These are phyloP conservation scores for Amphimedon queenslandica DNA, from an alignment of 37 sponge, comb jelly and placozoan species.

Conservation along the genomic window DNA sequence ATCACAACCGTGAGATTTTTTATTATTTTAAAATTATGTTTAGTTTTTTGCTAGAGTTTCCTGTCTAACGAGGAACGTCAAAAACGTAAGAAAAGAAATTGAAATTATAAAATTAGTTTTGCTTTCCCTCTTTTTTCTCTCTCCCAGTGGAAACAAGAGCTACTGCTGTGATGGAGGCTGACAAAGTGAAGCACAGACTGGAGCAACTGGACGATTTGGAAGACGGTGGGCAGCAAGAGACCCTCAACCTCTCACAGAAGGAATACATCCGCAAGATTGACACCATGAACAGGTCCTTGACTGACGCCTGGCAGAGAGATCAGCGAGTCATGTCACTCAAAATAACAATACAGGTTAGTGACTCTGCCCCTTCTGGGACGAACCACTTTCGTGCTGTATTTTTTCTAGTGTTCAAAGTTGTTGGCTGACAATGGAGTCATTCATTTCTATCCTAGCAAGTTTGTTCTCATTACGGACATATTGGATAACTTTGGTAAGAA, in stretches of 20 bases:
- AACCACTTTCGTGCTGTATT: not conserved
- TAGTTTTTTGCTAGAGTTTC: slow-evolving; percentile 81
- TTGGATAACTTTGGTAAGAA: slow-evolving; percentile 92
- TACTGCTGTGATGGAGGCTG: slow-evolving; percentile 65
- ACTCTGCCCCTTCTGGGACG: not conserved
- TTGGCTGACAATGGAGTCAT: slow-evolving; percentile 83
- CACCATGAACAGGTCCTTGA: slow-evolving; percentile 72
- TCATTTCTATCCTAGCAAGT: slow-evolving; percentile 99
- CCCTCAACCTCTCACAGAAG: slow-evolving; percentile 87
- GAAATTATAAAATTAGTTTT: not conserved
- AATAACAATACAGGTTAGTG: slow-evolving; percentile 91
- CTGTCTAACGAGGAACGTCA: slow-evolving; percentile 76
- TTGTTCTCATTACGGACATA: slow-evolving; percentile 97
- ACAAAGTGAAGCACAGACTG: slow-evolving; percentile 88
- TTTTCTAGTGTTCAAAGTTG: slow-evolving; percentile 83
- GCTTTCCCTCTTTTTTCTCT: slow-evolving; percentile 8
- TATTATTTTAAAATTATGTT: no score
- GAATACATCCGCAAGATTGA: slow-evolving; percentile 95
- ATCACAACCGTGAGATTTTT: slow-evolving; percentile 90
- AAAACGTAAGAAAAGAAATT: slow-evolving; percentile 63
- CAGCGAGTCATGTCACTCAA: slow-evolving; percentile 96
- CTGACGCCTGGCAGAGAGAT: slow-evolving; percentile 85
- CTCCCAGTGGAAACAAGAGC: slow-evolving; percentile 83
- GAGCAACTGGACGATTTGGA: slow-evolving; percentile 97
- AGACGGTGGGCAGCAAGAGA: slow-evolving; percentile 88